These are phyloP conservation scores for Crocuta crocuta DNA, from an alignment of 2,113 vertebrate genomes.

Conservation along the genomic window DNA sequence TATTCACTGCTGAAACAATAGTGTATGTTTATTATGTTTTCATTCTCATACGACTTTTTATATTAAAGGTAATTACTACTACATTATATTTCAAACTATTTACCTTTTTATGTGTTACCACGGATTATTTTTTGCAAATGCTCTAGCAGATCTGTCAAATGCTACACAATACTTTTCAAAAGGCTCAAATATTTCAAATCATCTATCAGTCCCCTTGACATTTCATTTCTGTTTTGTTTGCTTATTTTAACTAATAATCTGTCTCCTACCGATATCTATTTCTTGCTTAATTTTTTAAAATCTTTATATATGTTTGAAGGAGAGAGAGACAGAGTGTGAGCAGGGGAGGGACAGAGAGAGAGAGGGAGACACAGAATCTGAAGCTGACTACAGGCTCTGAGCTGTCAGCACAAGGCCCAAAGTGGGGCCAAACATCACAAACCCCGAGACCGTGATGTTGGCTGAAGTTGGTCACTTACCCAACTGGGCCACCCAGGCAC, in stretches of 20 bases:
- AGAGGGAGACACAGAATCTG: no score
- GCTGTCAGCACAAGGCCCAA: no score
- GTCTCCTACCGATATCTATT: background rate
- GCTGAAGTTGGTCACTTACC: no score
- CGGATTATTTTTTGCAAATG: background rate
- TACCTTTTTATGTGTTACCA: background rate
- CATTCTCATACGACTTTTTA: background rate
- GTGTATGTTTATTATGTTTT: background rate
- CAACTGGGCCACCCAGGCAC: no score
- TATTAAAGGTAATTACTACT: background rate
- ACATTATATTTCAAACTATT: background rate
- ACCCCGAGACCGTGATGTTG: no score
- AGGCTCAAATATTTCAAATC: background rate
- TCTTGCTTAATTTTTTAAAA: background rate
- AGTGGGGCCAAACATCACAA: no score
- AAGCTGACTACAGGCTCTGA: no score
- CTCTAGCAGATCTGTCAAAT: background rate
- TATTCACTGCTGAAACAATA: background rate
- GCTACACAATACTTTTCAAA: background rate
- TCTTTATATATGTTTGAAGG: no score
- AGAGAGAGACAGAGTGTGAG: no score
- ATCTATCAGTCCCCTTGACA: background rate
- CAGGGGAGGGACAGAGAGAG: no score
- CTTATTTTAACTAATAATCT: background rate
- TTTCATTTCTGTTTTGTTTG: background rate